These are phyloP conservation scores for Bombylius major DNA, from an alignment of 2,888 invertebrate genomes.

Conservation along the genomic window DNA sequence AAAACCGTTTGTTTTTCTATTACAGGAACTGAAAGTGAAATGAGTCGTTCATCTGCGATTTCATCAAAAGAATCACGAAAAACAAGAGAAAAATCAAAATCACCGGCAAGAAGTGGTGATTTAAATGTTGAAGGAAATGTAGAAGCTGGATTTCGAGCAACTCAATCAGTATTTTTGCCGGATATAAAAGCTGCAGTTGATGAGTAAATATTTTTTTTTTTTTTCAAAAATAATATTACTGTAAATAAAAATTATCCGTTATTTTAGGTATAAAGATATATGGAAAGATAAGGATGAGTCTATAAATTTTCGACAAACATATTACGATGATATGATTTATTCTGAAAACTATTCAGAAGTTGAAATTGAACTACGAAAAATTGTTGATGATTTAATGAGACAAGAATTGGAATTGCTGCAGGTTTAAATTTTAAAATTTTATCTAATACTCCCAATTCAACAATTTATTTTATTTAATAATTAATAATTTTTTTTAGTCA, in stretches of 20 bases:
- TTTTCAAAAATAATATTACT: neutral
- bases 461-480: neutral
- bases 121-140: constrained; percentile 49
- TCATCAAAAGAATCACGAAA: constrained; percentile 68
- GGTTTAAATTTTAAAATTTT: constrained; percentile 21
- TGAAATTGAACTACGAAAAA: constrained; percentile 66
- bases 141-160: constrained; percentile 48
- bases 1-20: constrained; percentile 1
- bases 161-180: constrained; percentile 56
- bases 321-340: constrained; percentile 72
- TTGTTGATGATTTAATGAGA: constrained; percentile 68
- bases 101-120: constrained; percentile 33
- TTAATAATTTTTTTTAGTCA: constrained; percentile 39
- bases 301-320: constrained; percentile 58
- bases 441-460: neutral
- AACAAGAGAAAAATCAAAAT: constrained; percentile 62
- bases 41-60: constrained; percentile 64
- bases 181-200: constrained; percentile 59
- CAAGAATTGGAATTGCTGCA: constrained; percentile 55
- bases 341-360: constrained; percentile 71
- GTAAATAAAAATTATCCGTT: neutral
- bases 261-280: constrained; percentile 53
- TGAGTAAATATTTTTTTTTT: constrained; percentile 40
- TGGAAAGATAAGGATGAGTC: constrained; percentile 75
- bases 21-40: constrained; percentile 60